Percentiles rank a stretch among this genome's conserved stretches.
Evolutionary conservation across 2,888 invertebrate genomes (phyloP).

Genomic region (Drosophila yooni): DNA sequence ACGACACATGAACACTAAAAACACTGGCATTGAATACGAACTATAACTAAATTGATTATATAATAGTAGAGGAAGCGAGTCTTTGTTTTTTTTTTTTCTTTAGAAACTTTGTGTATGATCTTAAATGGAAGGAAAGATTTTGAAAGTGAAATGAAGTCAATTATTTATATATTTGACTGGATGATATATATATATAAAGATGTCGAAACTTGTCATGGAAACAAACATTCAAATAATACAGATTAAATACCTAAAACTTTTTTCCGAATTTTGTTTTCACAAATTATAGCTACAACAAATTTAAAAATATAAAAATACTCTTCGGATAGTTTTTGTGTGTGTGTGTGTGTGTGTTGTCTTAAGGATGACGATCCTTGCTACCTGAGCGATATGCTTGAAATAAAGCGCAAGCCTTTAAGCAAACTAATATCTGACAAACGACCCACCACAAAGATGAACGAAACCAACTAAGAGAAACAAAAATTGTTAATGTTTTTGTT

Average conservation of each 20-base stretch:
- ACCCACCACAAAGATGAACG: constrained; percentile 4
- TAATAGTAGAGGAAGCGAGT: constrained; percentile 55
- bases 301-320: constrained; percentile 17
- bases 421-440: constrained; percentile 1
- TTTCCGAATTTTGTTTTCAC: constrained; percentile 2
- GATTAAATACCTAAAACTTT: constrained; percentile 19
- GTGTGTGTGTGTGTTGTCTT: constrained; percentile 13
- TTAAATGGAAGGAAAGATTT: constrained; percentile 15
- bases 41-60: constrained; percentile 36
- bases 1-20: constrained; percentile 41
- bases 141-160: neutral
- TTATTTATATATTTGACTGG: neutral
- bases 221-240: constrained; percentile 19
- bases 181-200: neutral
- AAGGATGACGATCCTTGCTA: constrained; percentile 26
- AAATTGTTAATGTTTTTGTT: neutral
- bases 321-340: constrained; percentile 15
- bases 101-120: constrained; percentile 8
- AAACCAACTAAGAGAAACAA: constrained; percentile 4
- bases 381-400: constrained; percentile 32
- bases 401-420: neutral
- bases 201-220: constrained; percentile 20
- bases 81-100: constrained; percentile 22
- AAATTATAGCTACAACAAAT: constrained; percentile 4
- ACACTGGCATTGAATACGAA: constrained; percentile 41